A percentile compares a stretch with the other conserved stretches of the same genome.
phyloP scores from a whole-genome alignment of 2,888 invertebrate genomes.

The Aphodius granarius region DNA sequence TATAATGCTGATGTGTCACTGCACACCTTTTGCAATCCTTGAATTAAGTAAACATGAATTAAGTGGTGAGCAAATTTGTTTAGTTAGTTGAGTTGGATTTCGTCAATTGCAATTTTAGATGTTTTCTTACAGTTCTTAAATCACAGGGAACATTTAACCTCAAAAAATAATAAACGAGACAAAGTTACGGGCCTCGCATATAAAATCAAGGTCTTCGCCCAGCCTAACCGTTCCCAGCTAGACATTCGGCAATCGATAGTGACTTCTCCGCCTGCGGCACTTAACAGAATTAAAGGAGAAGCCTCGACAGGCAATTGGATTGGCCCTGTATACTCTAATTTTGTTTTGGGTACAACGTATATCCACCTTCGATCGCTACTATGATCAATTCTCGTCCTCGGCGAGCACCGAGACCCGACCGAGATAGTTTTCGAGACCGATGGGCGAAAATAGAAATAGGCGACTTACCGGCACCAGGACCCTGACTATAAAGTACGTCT shows the following conservation, averaged over 20 bases:
- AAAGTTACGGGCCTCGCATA: background rate
- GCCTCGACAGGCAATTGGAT: background rate
- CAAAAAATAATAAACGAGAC: background rate
- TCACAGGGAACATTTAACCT: background rate
- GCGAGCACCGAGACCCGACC: background rate
- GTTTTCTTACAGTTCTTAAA: too few species aligned
- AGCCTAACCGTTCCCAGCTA: too few species aligned
- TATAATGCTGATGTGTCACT: too few species aligned
- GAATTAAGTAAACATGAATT: too few species aligned
- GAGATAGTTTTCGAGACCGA: background rate
- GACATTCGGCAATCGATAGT: background rate
- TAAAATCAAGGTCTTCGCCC: background rate
- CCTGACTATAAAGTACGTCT: constrained; percentile 88
- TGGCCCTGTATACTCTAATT: background rate
- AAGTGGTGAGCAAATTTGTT: too few species aligned
- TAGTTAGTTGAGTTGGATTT: too few species aligned
- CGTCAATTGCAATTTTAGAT: too few species aligned
- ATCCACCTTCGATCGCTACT: background rate
- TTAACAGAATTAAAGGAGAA: background rate
- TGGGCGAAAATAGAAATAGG: background rate
- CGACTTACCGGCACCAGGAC: constrained; percentile 78
- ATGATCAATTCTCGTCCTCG: background rate
- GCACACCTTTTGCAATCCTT: too few species aligned
- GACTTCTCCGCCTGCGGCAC: background rate
- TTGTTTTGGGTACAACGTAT: background rate